phyloP scores from a whole-genome alignment of 2,888 invertebrate species.

The Eupithecia pulchellata region DNA sequence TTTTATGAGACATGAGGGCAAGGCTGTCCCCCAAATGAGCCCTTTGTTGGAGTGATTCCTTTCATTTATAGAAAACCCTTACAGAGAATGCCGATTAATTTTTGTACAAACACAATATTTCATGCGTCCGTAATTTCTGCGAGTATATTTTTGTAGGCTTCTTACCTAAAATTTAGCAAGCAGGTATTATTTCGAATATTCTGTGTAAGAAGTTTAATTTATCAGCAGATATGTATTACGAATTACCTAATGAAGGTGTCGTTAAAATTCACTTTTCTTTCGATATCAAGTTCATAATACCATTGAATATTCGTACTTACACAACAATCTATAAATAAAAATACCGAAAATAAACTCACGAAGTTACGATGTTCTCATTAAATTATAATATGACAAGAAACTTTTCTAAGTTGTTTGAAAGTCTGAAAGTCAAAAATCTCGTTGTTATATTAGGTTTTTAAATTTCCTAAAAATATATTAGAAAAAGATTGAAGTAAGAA shows the following conservation, averaged over 20 bases:
- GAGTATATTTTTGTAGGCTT: not conserved
- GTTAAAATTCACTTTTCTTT: not conserved
- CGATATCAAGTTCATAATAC: not conserved
- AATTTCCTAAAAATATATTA: not conserved
- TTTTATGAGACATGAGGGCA: slow-evolving; percentile 42
- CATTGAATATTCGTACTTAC: not conserved
- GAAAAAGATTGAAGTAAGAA: not conserved
- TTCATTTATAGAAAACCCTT: not conserved
- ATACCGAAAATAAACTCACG: not conserved
- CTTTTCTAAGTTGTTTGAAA: no score
- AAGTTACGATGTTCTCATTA: not conserved
- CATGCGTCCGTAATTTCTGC: not conserved
- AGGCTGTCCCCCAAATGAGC: slow-evolving; percentile 16
- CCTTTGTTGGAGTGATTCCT: slow-evolving; percentile 5
- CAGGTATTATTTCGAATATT: not conserved
- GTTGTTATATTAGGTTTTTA: no score
- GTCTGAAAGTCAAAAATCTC: no score
- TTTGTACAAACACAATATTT: not conserved
- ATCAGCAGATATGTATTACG: not conserved
- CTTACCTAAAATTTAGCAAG: not conserved
- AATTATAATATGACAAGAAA: not conserved
- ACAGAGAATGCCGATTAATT: not conserved
- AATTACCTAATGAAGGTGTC: no score
- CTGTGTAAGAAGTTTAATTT: not conserved
- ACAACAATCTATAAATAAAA: no score